phyloP scores from a whole-genome alignment of 2,888 invertebrate genomes.

The Drosophila demipolita region DNA sequence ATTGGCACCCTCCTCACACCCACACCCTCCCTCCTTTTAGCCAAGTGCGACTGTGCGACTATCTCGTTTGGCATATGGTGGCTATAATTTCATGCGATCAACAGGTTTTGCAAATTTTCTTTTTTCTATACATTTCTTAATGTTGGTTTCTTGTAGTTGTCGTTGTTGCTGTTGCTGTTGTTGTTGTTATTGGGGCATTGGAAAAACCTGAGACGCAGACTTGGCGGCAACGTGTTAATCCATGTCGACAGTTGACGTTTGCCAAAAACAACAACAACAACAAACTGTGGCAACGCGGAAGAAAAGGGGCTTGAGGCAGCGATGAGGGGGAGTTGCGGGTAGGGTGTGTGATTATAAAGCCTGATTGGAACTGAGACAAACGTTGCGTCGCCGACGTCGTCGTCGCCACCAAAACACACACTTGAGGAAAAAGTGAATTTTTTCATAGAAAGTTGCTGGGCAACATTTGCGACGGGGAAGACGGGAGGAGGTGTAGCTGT shows the following conservation, averaged over 20 bases:
- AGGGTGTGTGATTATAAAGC: constrained; percentile 32
- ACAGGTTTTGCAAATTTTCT: constrained; percentile 67
- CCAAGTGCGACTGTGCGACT: not conserved
- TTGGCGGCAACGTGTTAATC: constrained; percentile 62
- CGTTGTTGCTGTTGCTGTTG: not conserved
- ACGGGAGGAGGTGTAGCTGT: constrained; percentile 22
- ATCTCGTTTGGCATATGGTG: constrained; percentile 49
- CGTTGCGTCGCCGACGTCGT: constrained; percentile 8
- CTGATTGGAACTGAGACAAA: constrained; percentile 52
- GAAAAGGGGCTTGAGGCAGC: constrained; percentile 1
- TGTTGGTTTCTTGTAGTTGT: constrained; percentile 21
- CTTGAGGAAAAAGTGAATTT: constrained; percentile 80
- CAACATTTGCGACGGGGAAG: constrained; percentile 66
- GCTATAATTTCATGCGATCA: constrained; percentile 54
- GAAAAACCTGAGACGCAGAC: constrained; percentile 42
- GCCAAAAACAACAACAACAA: constrained; percentile 44
- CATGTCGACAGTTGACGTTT: constrained; percentile 56
- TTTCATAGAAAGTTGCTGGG: constrained; percentile 81
- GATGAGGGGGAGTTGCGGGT: not conserved
- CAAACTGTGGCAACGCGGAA: constrained; percentile 16
- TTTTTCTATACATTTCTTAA: constrained; percentile 44
- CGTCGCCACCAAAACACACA: constrained; percentile 43
- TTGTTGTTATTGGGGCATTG: constrained; percentile 9
- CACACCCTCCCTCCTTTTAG: not conserved
- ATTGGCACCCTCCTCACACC: not conserved